Evolutionary conservation across 1,140 invertebrate genomes (phyloP).

Genomic region (Sycophaga agraensis): DNA sequence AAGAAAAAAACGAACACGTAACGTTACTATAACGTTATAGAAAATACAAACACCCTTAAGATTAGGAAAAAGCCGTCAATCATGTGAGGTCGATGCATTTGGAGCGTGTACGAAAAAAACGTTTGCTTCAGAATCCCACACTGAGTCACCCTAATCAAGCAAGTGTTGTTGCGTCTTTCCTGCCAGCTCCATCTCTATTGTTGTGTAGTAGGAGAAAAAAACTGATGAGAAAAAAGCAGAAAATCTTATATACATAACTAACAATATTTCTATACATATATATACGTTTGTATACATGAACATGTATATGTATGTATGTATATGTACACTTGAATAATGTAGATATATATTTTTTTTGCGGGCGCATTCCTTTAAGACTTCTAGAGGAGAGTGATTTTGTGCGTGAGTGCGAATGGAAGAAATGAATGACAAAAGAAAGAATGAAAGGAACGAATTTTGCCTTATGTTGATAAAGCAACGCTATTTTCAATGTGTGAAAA

Average conservation of each 20-base stretch:
- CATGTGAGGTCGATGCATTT: constrained; percentile 4
- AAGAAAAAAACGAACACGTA: constrained; percentile 4
- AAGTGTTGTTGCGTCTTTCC: constrained; percentile 18
- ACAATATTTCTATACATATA: no score
- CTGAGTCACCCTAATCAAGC: constrained; percentile 9
- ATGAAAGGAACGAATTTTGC: constrained; percentile 13
- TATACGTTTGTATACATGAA: no score
- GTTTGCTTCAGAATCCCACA: constrained; percentile 2
- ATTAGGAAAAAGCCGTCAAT: constrained; percentile 20
- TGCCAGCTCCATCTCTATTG: constrained; percentile 12
- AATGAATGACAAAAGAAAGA: not conserved
- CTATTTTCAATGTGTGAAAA: constrained; percentile 25
- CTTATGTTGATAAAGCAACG: constrained; percentile 21
- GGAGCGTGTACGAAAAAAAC: constrained; percentile 16
- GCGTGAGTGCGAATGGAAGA: not conserved
- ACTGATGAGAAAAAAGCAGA: constrained; percentile 5
- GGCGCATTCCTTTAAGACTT: constrained; percentile 24
- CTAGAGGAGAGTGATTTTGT: not conserved
- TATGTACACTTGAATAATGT: not conserved
- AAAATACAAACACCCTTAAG: constrained; percentile 1
- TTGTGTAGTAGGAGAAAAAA: constrained; percentile 4
- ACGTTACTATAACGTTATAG: constrained; percentile 25
- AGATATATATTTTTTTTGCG: constrained; percentile 17
- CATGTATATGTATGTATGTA: no score
- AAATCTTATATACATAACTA: no score